Conservation (phyloP, 2,888 invertebrate genomes). For the Sphaerophoria rueppellii region DNA sequence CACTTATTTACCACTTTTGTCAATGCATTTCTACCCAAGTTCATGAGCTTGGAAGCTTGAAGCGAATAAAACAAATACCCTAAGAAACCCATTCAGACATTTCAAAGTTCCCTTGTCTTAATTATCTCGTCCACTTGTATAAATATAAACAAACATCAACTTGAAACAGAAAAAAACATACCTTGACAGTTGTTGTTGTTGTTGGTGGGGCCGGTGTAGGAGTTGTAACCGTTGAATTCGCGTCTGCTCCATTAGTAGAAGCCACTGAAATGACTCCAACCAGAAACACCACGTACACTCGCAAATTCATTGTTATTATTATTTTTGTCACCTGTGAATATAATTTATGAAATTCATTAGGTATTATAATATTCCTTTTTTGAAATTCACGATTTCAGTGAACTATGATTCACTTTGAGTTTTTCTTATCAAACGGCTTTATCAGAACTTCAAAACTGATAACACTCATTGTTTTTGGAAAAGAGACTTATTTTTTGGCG, state of each 20-base stretch:
- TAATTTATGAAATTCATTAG: background rate
- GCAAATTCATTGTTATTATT: slow-evolving; percentile 36
- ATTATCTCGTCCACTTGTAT: slow-evolving; percentile 22
- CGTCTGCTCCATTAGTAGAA: slow-evolving; percentile 38
- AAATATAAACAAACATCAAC: slow-evolving; percentile 37
- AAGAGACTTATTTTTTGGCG: background rate
- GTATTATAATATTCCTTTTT: background rate
- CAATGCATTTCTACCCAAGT: slow-evolving; percentile 6
- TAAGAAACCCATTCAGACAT: background rate
- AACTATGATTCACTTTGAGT: slow-evolving; percentile 57
- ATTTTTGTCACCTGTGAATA: slow-evolving; percentile 35
- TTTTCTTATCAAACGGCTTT: slow-evolving; percentile 15
- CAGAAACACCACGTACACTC: slow-evolving; percentile 31
- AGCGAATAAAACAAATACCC: background rate
- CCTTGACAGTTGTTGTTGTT: slow-evolving; percentile 44
- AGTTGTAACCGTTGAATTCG: background rate
- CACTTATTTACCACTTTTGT: background rate
- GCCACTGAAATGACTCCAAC: slow-evolving; percentile 26
- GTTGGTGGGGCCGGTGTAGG: slow-evolving; percentile 12
- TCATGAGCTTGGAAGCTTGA: background rate
- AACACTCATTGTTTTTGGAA: slow-evolving; percentile 14
- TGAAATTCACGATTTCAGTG: slow-evolving; percentile 24
- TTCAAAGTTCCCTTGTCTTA: background rate
- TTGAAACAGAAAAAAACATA: slow-evolving; percentile 22
- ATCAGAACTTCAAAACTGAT: slow-evolving; percentile 29